Evolutionary conservation across 2,113 vertebrate genomes (phyloP), one percentile per base, ranked within the genome.

Genomic region (Gnathonemus longibarbis): DNA sequence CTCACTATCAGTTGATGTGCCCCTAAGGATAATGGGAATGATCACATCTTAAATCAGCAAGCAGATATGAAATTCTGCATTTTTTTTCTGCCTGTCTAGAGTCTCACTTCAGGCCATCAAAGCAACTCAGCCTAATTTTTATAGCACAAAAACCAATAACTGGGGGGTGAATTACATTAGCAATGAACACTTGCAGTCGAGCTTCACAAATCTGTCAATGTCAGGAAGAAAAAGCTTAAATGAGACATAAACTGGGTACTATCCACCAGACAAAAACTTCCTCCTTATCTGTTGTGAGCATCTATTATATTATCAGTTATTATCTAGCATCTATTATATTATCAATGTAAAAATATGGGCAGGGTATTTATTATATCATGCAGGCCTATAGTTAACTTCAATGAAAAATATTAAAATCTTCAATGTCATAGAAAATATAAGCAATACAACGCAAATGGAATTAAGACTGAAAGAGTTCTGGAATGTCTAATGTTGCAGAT

Each of bases 121-220:
- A 39, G 35, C 35, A 80, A 80, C 74, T 80, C 74, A 80, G 74
- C 74, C 74, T 80, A 80, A 80, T 80, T 80, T 35, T 80, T 39
- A 80, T 80, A 42, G 74, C 74, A 80, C 15, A 80, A 77, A 35
- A 80, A 42, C 74, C 74, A 80, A 80, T 80, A 80, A 80, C 74
- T 42, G 35, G 70, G 74, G 3, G 35, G 31, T 39, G 74, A 80
- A 80, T 80, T 42, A 80, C 74, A 80, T 80, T 80, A 80, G 74
- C 35, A 80, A 80, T 80, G 74, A 80, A 80, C 35, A 42, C 74
- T 42, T 80, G 17, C 35, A 80, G 74, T 42, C 2, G 13, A 80
- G 74, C 66, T 74, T 74, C 9, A 74, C 31, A 80, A 42, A 80
- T 80, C 74, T 42, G 74, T 80, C 74, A 42, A 19, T 80, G 35